Evolutionary conservation across 2,113 vertebrate genomes (phyloP).

Genomic region (Galemys pyrenaicus): DNA sequence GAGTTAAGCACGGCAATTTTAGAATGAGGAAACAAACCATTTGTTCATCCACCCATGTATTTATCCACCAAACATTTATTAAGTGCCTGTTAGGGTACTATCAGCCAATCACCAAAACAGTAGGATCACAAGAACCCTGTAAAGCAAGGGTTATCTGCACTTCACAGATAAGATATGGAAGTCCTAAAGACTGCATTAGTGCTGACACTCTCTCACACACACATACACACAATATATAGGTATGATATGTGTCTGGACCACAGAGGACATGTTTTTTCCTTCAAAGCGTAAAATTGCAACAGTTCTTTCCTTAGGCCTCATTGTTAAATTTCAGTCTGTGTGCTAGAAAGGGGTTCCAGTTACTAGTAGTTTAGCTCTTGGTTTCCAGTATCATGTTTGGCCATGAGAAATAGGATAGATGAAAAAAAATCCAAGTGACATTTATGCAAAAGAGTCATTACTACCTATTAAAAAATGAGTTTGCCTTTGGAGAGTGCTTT

Average conservation of each 20-base stretch:
- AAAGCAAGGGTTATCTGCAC: not conserved
- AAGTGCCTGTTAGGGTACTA: not conserved
- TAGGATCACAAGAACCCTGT: not conserved
- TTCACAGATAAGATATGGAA: not conserved
- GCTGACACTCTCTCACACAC: not conserved
- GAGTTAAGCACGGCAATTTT: not conserved
- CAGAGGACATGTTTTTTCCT: not conserved
- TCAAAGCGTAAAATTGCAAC: not conserved
- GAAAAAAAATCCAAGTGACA: not conserved
- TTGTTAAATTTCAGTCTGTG: not conserved
- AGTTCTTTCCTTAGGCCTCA: not conserved
- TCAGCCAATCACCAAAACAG: not conserved
- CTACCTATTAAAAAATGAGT: conserved; percentile 29
- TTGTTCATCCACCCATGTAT: not conserved
- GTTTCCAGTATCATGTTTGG: not conserved
- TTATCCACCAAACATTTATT: not conserved
- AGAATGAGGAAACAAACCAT: not conserved
- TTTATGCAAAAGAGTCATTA: not conserved
- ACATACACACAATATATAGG: not conserved
- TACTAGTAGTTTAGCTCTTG: not conserved
- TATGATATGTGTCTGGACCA: not conserved
- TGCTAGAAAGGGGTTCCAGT: too few relatives aligned
- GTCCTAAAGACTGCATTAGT: not conserved
- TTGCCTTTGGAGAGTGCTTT: conserved; percentile 44
- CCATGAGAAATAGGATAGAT: not conserved